A percentile compares a stretch with the other conserved stretches of the same genome.
phyloP scores from a whole-genome alignment of 2,888 invertebrate genomes.

The Crocallis elinguaria region DNA sequence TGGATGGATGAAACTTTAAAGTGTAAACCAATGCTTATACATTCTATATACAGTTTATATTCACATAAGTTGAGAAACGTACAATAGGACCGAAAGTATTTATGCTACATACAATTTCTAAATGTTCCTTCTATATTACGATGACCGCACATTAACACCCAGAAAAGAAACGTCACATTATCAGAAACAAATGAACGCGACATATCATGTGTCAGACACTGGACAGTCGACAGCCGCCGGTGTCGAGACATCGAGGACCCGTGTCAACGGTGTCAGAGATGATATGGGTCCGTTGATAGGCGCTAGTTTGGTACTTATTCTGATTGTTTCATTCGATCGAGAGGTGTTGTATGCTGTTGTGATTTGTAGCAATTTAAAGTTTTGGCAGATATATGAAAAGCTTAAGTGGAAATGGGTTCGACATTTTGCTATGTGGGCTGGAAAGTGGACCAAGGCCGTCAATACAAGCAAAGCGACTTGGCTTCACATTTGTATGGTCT shows the following conservation, averaged over 20 bases:
- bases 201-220: slow-evolving; percentile 15
- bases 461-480: neutral
- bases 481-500: no score
- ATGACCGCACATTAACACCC: neutral
- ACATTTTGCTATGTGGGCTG: neutral
- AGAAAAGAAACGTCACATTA: slow-evolving; percentile 21
- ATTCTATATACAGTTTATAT: no score
- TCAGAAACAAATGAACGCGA: slow-evolving; percentile 28
- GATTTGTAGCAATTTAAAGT: slow-evolving; percentile 12
- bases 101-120: no score
- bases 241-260: slow-evolving; percentile 18
- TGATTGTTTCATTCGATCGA: slow-evolving; percentile 12
- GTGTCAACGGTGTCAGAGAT: slow-evolving; percentile 11
- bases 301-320: slow-evolving; percentile 5
- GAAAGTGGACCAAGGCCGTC: neutral
- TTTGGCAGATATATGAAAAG: neutral
- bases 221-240: slow-evolving; percentile 8
- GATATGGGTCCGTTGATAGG: slow-evolving; percentile 12
- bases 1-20: no score
- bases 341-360: slow-evolving; percentile 1
- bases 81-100: no score
- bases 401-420: neutral
- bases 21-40: no score
- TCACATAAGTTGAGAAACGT: no score
- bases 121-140: neutral